Conservation (phyloP, 2,113 vertebrate genomes). For the Orycteropus afer region DNA sequence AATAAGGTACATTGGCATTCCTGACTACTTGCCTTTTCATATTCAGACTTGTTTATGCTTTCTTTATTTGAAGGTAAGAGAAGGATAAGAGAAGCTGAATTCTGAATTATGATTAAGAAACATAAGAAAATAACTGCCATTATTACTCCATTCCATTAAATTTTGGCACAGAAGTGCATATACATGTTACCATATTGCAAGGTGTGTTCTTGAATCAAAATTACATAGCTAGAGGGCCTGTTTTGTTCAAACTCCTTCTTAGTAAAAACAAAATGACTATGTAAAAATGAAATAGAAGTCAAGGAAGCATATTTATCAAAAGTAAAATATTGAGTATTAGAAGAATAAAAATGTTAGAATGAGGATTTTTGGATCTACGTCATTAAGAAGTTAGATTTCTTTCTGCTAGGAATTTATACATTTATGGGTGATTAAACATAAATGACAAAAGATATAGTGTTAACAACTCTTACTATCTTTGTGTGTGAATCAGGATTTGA, state of each 20-base stretch:
- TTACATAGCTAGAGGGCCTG: neutral
- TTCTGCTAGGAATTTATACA: neutral
- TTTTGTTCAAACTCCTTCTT: neutral
- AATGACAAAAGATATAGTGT: neutral
- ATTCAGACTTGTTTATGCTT: slow-evolving; percentile 5
- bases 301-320: slow-evolving; percentile 6
- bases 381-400: neutral
- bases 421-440: neutral
- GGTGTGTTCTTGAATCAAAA: neutral
- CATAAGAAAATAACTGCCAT: neutral
- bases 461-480: neutral
- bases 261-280: neutral
- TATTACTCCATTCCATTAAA: neutral
- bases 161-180: neutral
- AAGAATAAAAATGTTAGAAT: neutral
- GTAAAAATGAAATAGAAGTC: slow-evolving; percentile 23
- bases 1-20: neutral
- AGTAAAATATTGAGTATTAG: neutral
- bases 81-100: neutral
- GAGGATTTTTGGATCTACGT: neutral
- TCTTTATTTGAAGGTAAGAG: neutral
- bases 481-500: neutral
- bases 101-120: neutral
- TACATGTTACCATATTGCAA: neutral
- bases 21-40: neutral